Evolutionary conservation across 2,113 vertebrate species (phyloP).

Genomic region (Colius striatus): DNA sequence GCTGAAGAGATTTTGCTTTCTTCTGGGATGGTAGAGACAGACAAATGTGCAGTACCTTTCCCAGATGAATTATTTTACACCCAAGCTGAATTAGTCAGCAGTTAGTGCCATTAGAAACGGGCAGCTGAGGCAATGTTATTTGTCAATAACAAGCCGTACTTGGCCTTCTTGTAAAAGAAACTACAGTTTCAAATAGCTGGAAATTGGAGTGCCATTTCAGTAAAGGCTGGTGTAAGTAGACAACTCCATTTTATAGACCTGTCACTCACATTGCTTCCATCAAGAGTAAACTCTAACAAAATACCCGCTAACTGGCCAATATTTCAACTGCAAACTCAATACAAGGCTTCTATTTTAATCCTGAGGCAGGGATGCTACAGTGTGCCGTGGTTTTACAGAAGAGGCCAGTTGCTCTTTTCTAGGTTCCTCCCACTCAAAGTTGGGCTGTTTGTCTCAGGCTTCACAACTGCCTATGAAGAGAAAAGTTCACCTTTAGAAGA

Average conservation of each 20-base stretch:
- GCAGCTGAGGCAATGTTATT: neutral
- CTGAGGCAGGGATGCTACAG: fast-evolving
- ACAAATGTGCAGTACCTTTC: neutral
- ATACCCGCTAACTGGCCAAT: neutral
- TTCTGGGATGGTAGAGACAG: neutral
- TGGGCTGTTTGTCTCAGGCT: neutral
- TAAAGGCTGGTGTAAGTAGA: slow-evolving; percentile 8
- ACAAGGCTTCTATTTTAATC: neutral
- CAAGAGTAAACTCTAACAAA: neutral
- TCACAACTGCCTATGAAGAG: fast-evolving
- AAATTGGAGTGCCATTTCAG: slow-evolving; percentile 37
- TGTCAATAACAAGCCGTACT: neutral
- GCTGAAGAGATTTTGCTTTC: neutral
- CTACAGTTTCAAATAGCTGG: slow-evolving; percentile 15
- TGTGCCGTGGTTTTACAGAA: fast-evolving
- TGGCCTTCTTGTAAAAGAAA: neutral
- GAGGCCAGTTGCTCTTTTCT: neutral
- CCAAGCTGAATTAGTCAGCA: neutral
- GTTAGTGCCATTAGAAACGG: neutral
- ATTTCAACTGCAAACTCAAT: neutral
- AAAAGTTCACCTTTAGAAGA: neutral
- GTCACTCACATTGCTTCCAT: neutral
- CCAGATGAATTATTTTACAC: neutral
- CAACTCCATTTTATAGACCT: slow-evolving; percentile 26
- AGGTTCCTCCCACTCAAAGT: neutral